Evolutionary conservation across 1,140 invertebrate genomes (phyloP), one percentile per base, ranked within the genome.

Genomic region (Cyrtorhinus lividipennis): DNA sequence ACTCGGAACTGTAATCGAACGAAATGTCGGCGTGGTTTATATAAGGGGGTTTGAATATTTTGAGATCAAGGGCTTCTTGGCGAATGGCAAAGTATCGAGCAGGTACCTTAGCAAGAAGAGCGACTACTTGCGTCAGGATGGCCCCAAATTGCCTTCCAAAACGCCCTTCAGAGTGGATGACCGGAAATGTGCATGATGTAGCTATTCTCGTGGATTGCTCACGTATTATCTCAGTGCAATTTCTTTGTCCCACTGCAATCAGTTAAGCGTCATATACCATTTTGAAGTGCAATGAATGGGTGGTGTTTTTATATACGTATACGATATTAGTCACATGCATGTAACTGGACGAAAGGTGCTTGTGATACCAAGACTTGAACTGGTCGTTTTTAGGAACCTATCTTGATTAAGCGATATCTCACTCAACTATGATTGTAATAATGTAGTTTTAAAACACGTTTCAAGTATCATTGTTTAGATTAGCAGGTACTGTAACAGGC

Each of bases 71-170:
- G 48, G 8, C 48, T 20, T 20, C 15, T 15, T 5, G 15, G 30
- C 5, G 30, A 38, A 15, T n/a, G n/a, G n/a, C n/a, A n/a, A n/a
- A n/a, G 38, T 10, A n/a, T 10, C 38, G 38, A 10, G 8, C 8
- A 44, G 38, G 38, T 44, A n/a, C 38, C 38, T n/a, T 12, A 3
- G 48, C 20, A 53, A 53, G 48, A 53, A 53, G 48, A 53, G 20
- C 48, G 48, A 53, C 10, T 53, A 53, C 48, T 53, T 53, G 48
- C 48, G 20, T 53, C 48, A 53, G 48, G 48, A 12, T 44, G 38
- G n/a, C 38, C 38, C 38, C 38, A n/a, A 44, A 44, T 44, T 44
- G n/a, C 38, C 38, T 44, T 44, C n/a, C n/a, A n/a, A n/a, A n/a
- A n/a, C n/a, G 38, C 38, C 38, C 38, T 44, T 44, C 38, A n/a